These are phyloP conservation scores for Meloidogyne floridensis DNA, from an alignment of 1,140 invertebrate species.

Conservation along the genomic window DNA sequence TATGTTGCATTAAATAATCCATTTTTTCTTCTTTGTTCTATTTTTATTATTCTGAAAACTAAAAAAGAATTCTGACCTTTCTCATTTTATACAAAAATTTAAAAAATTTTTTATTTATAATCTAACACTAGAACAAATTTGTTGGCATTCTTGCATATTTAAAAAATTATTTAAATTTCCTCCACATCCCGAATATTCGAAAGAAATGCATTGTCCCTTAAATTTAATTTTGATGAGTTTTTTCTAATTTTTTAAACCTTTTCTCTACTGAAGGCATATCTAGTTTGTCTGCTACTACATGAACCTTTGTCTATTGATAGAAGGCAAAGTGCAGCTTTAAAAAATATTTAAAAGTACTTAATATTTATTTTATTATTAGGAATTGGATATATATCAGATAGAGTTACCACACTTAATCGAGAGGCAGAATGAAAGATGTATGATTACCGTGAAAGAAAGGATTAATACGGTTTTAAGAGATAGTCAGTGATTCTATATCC, in stretches of 20 bases:
- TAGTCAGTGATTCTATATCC: too few species aligned
- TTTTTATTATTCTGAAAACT: too few species aligned
- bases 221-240: not conserved
- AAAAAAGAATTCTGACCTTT: too few species aligned
- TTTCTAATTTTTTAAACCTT: slow-evolving; percentile 41
- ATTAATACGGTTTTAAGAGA: too few species aligned
- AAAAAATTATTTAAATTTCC: slow-evolving; percentile 62
- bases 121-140: slow-evolving; percentile 21
- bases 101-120: slow-evolving; percentile 3
- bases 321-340: slow-evolving; percentile 62
- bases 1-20: too few species aligned
- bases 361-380: not conserved
- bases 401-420: too few species aligned
- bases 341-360: slow-evolving; percentile 24
- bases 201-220: slow-evolving; percentile 61
- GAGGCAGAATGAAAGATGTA: too few species aligned
- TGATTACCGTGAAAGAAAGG: too few species aligned
- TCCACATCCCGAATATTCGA: slow-evolving; percentile 64
- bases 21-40: too few species aligned
- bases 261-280: slow-evolving; percentile 63
- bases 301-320: slow-evolving; percentile 62
- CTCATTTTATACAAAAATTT: not conserved
- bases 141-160: slow-evolving; percentile 31
- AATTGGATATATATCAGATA: not conserved
- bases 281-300: slow-evolving; percentile 58